Percentiles rank a stretch among this genome's conserved stretches.
Evolutionary conservation across 2,888 invertebrate species (phyloP).

Genomic region (Lasioglossum villosulum): DNA sequence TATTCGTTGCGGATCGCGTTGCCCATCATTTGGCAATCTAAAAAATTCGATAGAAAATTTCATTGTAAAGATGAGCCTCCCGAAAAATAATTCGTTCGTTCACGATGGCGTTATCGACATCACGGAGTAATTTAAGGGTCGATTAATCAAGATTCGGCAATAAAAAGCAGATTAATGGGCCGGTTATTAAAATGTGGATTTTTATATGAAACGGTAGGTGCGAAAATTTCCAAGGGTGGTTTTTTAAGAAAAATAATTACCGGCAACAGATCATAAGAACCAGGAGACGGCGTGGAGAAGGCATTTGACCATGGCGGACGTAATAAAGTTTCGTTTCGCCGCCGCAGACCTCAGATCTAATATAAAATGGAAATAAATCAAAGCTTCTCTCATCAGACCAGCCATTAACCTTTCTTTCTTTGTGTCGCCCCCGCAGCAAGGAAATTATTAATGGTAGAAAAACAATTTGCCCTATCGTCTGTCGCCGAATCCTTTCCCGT

Average conservation of each 20-base stretch:
- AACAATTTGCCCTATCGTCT: slow-evolving; percentile 23
- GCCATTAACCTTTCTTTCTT: slow-evolving; percentile 55
- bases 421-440: slow-evolving; percentile 18
- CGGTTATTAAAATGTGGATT: not conserved
- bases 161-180: not conserved
- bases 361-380: slow-evolving; percentile 67
- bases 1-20: not conserved
- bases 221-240: slow-evolving; percentile 39
- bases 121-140: not conserved
- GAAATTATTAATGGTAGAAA: slow-evolving; percentile 32
- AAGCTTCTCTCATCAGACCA: slow-evolving; percentile 39
- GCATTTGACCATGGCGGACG: slow-evolving; percentile 58
- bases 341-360: slow-evolving; percentile 51
- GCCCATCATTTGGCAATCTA: not conserved
- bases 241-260: slow-evolving; percentile 67
- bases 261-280: slow-evolving; percentile 65
- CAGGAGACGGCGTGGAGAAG: slow-evolving; percentile 52
- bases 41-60: not conserved
- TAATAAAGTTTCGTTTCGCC: slow-evolving; percentile 64
- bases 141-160: not conserved
- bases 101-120: not conserved
- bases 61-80: no score
- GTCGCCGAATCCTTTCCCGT: not conserved
- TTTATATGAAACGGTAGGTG: slow-evolving; percentile 17
- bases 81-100: not conserved